Conservation (phyloP, 2,797 vertebrate species). For the Sciurus vulgaris region DNA sequence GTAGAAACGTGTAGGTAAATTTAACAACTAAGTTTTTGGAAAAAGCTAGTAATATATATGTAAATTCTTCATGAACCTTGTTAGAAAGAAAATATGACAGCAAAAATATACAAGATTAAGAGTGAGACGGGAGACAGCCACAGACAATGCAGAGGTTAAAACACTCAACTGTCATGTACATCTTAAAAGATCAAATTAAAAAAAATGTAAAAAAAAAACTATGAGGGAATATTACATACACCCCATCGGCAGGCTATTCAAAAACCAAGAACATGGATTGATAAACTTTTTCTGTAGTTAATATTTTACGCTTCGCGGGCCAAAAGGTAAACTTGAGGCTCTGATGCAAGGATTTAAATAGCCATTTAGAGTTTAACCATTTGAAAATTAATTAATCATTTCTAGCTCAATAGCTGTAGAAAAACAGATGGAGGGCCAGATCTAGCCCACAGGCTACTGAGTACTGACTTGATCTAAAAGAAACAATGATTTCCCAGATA, state of each 20-base stretch:
- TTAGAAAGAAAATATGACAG: not conserved
- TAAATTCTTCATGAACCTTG: not conserved
- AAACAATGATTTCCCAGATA: not conserved
- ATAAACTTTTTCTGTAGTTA: not conserved
- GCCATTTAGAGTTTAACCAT: slow-evolving; percentile 2
- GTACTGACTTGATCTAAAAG: not conserved
- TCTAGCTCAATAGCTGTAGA: not conserved
- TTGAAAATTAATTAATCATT: slow-evolving; percentile 18
- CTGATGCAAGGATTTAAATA: not conserved
- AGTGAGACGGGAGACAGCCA: not conserved
- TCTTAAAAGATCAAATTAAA: no score
- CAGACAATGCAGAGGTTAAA: slow-evolving; percentile 8
- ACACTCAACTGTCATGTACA: not conserved
- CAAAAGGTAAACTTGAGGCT: not conserved
- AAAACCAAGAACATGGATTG: slow-evolving; percentile 16
- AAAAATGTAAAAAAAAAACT: no score
- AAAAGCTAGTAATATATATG: slow-evolving; percentile 7
- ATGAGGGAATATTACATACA: not conserved
- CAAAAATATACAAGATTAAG: not conserved
- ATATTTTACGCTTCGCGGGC: slow-evolving; percentile 5
- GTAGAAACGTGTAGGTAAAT: slow-evolving; percentile 5
- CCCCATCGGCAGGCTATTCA: not conserved
- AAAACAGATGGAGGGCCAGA: not conserved
- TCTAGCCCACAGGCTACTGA: not conserved
- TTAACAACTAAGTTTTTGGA: slow-evolving; percentile 21